Base-by-base conservation (phyloP, 2,888 invertebrate genomes). In the Melitaea athalia region DNA sequence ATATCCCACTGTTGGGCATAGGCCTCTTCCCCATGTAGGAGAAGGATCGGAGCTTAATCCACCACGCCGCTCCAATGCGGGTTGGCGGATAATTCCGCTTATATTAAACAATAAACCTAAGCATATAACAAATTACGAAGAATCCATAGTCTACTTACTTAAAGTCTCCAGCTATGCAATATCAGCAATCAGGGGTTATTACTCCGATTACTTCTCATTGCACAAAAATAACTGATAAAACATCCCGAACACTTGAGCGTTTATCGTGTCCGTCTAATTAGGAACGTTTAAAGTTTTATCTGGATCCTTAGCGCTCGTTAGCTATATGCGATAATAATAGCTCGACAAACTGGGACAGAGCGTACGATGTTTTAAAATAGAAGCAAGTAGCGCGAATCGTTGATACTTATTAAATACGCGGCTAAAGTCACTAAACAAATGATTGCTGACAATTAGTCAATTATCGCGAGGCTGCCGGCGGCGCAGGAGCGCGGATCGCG, bases 381-480 rank as follows among this genome's bases (percentile, higher is more conserved):
- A 81, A 72, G 59, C 81, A 79, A 84, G 79, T 83, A 78, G 83
- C 78, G 83, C 83, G 83, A 86, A 85, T 83, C 81, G 80, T 79
- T 81, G 76, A 79, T 82, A 83, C 82, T 84, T 85, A 83, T 80
- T 77, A 77, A 74, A 72, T 72, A 81, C 81, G 82, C 81, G 82
- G 83, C 83, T 87, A 85, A 85, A 86, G 84, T 74, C 69, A 55
- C 75, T 65, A 74, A 74, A 74, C 71, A 87, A 86, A 87, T 83
- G 83, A 88, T 86, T 85, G 83, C 83, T 78, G 83, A 85, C 88
- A 88, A 88, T 87, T 86, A 84, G 77, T 76, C 75, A 72, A 78
- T 77, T 77, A 78, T 72, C 69, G 72, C 72, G 73, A 74, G 72
- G 72, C 73, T 72, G 72, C 68, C 75, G 72, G 73, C 72, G 69